Evolutionary conservation across 2,888 invertebrate species (phyloP), one percentile per base, ranked within the genome.

Genomic region (Junonia oenone): DNA sequence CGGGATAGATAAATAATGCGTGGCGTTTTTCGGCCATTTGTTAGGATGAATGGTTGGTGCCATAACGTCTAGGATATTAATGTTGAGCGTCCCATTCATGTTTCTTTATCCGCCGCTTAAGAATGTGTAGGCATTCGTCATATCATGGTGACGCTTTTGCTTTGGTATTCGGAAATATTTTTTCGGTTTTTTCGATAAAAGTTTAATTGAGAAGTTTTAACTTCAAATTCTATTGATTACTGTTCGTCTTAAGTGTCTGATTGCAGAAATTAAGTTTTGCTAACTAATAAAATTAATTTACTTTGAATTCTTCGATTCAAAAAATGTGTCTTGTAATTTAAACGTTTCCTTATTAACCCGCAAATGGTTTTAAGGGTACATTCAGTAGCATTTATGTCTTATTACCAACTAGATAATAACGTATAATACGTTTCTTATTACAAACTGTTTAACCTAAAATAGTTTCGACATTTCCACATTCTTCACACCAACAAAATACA

Each of bases 1-100:
- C 72, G 74, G 76, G 73, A 75, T 79, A 81, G 81, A 87, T 86
- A 86, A 87, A 87, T 86, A 85, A 86, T 76, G 75, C 69, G 71
- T 63, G 71, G 66, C 68, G 74, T 82, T 82, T 81, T 79, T 74
- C 68, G 66, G 66, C 68, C 68, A 71, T 80, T 81, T 79, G 73
- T 81, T 74, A 68, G 67, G 66, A 67, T 82, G 77, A 81, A 81
- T 81, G 75, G 74, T 67, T 66, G 84, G 83, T 86, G 84, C 89
- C 88, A 83, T 68, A 66, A 67, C 68, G 88, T 86, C 86, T 87
- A 82, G 76, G 72, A 69, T 76, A 78, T 77, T 76, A 77, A 78
- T 80, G 77, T 69, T 72, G 64, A 67, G 68, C 62, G 22, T n/a
- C 17, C 71, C 76, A 78, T 77, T 78, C 76, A 76, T 70, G 63